These are phyloP conservation scores for zebrafish (Danio rerio) DNA, from an alignment of 2,113 vertebrate genomes.

Conservation along the genomic window DNA sequence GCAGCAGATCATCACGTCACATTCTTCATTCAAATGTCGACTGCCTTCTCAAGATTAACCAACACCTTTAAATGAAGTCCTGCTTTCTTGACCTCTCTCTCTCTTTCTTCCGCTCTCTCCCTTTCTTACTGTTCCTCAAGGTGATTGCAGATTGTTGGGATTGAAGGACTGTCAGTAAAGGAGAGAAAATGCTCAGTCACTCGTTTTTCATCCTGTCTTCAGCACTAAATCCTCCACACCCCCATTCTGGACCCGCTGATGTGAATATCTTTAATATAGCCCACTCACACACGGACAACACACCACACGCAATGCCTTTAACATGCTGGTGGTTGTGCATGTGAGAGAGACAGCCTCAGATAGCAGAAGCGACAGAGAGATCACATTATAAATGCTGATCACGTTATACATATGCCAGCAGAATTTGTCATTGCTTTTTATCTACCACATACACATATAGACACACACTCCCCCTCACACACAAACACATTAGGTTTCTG, in stretches of 20 bases:
- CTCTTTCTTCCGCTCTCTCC: not conserved
- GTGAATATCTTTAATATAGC: conserved; percentile 54
- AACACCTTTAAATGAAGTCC: conserved; percentile 1
- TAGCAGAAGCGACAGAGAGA: not conserved
- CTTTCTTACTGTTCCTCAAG: conserved; percentile 5
- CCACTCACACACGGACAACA: conserved; percentile 14
- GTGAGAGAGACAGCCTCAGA: not conserved
- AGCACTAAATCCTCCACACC: conserved; percentile 47
- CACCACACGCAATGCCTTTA: not conserved
- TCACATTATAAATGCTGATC: not conserved
- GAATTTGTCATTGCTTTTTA: not conserved
- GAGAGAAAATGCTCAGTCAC: conserved; percentile 42
- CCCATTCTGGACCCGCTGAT: conserved; percentile 14
- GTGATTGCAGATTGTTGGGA: conserved; percentile 50
- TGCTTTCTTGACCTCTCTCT: not conserved
- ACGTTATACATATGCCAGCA: not conserved
- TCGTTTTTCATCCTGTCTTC: conserved; percentile 54
- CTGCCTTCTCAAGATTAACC: conserved; percentile 13
- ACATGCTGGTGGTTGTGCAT: not conserved
- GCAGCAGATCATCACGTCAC: not conserved
- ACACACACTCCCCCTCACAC: no score
- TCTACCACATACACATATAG: not conserved
- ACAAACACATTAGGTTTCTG: no score
- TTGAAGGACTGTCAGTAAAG: conserved; percentile 44
- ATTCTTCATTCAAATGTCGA: not conserved